Base-by-base conservation (phyloP, 2,888 invertebrate species). In the Ferrisia virgata region DNA sequence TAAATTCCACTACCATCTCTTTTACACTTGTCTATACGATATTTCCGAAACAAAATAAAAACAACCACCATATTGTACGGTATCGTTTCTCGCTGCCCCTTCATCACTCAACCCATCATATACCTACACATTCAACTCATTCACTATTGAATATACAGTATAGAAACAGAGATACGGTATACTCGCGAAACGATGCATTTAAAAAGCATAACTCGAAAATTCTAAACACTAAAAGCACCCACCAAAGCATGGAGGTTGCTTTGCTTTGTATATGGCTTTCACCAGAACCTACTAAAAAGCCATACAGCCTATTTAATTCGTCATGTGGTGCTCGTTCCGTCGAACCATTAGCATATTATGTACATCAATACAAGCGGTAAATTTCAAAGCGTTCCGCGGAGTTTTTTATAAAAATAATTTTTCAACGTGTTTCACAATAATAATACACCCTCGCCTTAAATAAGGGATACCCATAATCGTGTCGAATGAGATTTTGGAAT, bases 331-430 rank as follows among this genome's bases (percentile, higher is more conserved):
- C n/a, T n/a, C 22, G 72, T 36, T 76, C 6, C 31, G 72, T 11
- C 36, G 72, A 76, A 76, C 72, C 72, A 76, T 76, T 76, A 76
- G 72, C 72, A 76, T 76, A 76, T 76, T 76, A n/a, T n/a, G n/a
- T n/a, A 76, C 72, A 76, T 76, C 72, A 36, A 76, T 76, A 76
- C 36, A 15, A 28, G 72, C 72, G 72, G 72, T 76, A 36, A 76
- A 76, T 76, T 76, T 76, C 72, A 76, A 76, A 76, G 72, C 72
- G 15, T 64, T 31, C n/a, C 15, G 69, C 36, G 36, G 53, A 76
- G 72, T 76, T 76, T 76, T 76, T 76, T 76, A n/a, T n/a, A n/a
- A 9, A 53, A 53, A 53, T 31, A 36, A 76, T 76, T 76, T 76
- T 76, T 36, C 31, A 72, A 72, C 31, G 28, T 18, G 1, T 13